Base-by-base conservation (phyloP, 2,888 invertebrate species). In the Candidula unifasciata region DNA sequence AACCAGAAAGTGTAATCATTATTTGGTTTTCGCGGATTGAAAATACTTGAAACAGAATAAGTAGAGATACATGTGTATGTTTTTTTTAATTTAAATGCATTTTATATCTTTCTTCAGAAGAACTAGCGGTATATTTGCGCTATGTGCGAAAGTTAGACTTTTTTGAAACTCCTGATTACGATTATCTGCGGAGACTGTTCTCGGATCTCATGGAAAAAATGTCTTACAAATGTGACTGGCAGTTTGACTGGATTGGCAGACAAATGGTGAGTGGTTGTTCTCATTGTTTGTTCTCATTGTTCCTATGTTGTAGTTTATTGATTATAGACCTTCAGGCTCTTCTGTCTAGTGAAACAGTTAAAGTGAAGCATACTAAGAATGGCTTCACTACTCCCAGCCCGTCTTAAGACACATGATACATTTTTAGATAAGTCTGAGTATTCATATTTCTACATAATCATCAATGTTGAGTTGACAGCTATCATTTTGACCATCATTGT, bases 141-240 rank as follows among this genome's bases (percentile, higher is more conserved):
- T 99, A 99, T 95, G 99, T 99, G 87, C 96, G 95, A 85, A 96
- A 98, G 94, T 95, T 99, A 94, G 99, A 99, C 95, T 99, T 99
- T 95, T 99, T 99, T 95, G 99, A 99, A 95, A 98, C 98, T 90
- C 99, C 99, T 86, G 99, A 99, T 95, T 99, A 99, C 95, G 98
- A 99, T 95, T 99, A 99, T 95, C 96, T 99, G 94, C 96, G 98
- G 93, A 97, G 97, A 94, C 96, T 98, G 94, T 99, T 99, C 95
- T 96, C 96, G 94, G 93, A 93, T 90, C 91, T 94, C 87, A 92
- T 94, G 93, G 91, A 91, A 71, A 91, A 91, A 84, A 93, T 92
- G 90, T 91, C 91, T 77, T 92, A 91, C 87, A 92, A 92, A 74
- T 90, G 90, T 87, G 93, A 94, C 88, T 93, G 93, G 91, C 91